Evolutionary conservation across 2,113 vertebrate genomes (phyloP).

Genomic region (Sardina pilchardus): DNA sequence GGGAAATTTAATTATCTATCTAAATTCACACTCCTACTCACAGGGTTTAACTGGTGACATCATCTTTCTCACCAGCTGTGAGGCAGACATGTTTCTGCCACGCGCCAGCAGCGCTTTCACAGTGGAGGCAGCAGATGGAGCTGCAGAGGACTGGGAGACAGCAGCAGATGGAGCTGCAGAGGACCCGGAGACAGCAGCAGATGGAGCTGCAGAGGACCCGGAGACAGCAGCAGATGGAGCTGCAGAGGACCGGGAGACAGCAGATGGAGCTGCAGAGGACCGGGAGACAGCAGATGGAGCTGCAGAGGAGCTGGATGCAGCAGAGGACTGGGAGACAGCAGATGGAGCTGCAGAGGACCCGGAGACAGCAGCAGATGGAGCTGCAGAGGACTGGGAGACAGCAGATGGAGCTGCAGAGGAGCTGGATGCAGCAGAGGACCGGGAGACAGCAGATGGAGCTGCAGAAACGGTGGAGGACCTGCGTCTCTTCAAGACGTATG

Average conservation of each 20-base stretch:
- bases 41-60: background rate
- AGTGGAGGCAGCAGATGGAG: background rate
- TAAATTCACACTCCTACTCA: background rate
- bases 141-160: background rate
- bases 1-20: background rate
- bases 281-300: too few species aligned
- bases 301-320: too few species aligned
- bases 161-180: too few species aligned
- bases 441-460: too few species aligned
- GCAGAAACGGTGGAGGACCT: too few species aligned
- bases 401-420: too few species aligned
- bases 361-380: too few species aligned
- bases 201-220: background rate
- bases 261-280: background rate
- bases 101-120: background rate
- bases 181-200: too few species aligned
- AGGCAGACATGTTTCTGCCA: background rate
- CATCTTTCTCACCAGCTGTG: background rate
- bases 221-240: background rate
- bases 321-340: too few species aligned
- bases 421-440: too few species aligned
- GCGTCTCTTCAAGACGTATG: background rate
- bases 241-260: background rate
- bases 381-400: too few species aligned
- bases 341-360: too few species aligned